A percentile compares a stretch with the other conserved stretches of the same genome.
These are phyloP conservation scores for Pristionchus arcanus DNA, from an alignment of 2,888 invertebrate genomes.

Conservation along the genomic window DNA sequence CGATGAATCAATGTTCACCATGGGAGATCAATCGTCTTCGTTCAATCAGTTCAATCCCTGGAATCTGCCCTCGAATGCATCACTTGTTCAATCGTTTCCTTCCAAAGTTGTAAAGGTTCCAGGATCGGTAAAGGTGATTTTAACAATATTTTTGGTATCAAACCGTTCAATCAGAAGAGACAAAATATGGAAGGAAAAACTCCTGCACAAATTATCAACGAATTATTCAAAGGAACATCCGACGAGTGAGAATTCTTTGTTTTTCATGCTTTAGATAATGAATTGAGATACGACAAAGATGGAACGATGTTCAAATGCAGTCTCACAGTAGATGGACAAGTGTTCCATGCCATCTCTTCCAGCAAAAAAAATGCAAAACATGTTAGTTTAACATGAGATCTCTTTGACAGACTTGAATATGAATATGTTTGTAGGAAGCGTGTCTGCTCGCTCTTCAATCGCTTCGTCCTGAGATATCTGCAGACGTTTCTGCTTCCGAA, in stretches of 20 bases:
- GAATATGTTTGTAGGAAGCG: constrained; percentile 7
- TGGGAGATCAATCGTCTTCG: background rate
- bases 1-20: background rate
- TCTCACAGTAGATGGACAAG: background rate
- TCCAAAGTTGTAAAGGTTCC: background rate
- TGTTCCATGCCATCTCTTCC: constrained; percentile 6
- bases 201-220: constrained; percentile 36
- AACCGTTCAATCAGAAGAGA: background rate
- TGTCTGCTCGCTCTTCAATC: background rate
- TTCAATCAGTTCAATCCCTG: background rate
- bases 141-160: no score
- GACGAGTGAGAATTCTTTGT: background rate
- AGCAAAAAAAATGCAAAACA: constrained; percentile 52
- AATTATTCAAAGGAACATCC: constrained; percentile 24
- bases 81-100: background rate
- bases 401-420: no score
- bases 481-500: background rate
- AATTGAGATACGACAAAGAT: constrained; percentile 30
- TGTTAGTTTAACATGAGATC: background rate
- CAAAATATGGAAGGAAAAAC: background rate
- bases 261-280: background rate
- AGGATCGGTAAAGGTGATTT: background rate
- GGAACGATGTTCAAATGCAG: constrained; percentile 41
- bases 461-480: constrained; percentile 42
- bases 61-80: background rate